Conservation (phyloP, 2,888 invertebrate genomes). For the Criorhina ranunculi region DNA sequence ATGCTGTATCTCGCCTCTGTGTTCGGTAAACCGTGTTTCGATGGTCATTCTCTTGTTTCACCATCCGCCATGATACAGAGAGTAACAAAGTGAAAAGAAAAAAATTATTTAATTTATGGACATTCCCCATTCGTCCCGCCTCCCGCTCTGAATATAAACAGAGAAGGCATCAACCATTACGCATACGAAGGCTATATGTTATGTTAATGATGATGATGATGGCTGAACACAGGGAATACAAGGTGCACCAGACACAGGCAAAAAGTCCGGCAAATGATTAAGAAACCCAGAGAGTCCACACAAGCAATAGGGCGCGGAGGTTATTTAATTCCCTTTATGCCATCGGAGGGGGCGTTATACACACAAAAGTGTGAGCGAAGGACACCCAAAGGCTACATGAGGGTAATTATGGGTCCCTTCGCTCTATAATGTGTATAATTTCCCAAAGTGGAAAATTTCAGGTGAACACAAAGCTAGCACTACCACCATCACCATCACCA, state of each 20-base stretch:
- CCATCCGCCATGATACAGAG: conserved; percentile 13
- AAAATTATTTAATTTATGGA: conserved; percentile 65
- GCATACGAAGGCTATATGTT: conserved; percentile 66
- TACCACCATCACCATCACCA: conserved; percentile 18
- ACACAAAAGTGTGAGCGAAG: conserved; percentile 65
- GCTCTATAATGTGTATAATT: conserved; percentile 71
- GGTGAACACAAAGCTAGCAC: conserved; percentile 57
- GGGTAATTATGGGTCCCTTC: conserved; percentile 64
- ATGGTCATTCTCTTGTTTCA: conserved; percentile 47
- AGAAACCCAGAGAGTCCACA: conserved; percentile 13
- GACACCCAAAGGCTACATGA: conserved; percentile 66
- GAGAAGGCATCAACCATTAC: conserved; percentile 71
- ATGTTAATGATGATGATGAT: conserved; percentile 76
- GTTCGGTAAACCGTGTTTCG: conserved; percentile 7
- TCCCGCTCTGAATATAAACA: conserved; percentile 25
- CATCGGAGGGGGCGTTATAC: conserved; percentile 2
- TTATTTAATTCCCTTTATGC: conserved; percentile 60
- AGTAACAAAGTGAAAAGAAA: conserved; percentile 27
- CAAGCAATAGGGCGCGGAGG: conserved; percentile 61
- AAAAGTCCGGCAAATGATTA: conserved; percentile 10
- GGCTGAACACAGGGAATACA: conserved; percentile 68
- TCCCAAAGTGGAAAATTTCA: conserved; percentile 76
- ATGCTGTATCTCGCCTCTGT: neutral
- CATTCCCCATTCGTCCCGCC: conserved; percentile 20
- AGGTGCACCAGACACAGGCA: conserved; percentile 47